Percentiles rank a stretch among this genome's conserved stretches.
Evolutionary conservation across 2,113 vertebrate genomes (phyloP).

Genomic region (Sphyrna mokarran): DNA sequence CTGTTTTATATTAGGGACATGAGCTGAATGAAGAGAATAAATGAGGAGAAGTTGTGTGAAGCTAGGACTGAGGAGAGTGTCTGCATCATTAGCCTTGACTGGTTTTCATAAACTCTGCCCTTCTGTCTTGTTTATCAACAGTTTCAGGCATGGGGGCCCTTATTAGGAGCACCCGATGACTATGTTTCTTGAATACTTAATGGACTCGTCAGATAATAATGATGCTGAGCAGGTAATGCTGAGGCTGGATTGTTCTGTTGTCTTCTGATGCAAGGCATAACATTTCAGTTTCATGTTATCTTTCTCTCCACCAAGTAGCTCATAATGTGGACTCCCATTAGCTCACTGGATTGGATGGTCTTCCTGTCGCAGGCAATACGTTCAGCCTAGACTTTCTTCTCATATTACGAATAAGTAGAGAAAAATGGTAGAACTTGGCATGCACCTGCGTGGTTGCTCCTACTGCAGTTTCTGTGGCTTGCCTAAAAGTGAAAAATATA

Average conservation of each 20-base stretch:
- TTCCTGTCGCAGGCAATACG: not conserved
- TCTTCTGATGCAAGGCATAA: not conserved
- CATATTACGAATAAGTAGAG: not conserved
- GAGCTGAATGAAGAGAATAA: constrained; percentile 26
- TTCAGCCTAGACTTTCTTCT: not conserved
- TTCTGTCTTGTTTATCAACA: constrained; percentile 19
- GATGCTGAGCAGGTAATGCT: not conserved
- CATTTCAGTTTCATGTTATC: not conserved
- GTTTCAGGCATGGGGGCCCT: not conserved
- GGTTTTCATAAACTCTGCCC: constrained; percentile 1
- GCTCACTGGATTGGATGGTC: not conserved
- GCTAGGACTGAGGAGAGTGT: not conserved
- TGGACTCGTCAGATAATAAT: not conserved
- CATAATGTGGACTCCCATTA: not conserved
- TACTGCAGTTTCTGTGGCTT: not conserved
- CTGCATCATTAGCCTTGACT: constrained; percentile 27
- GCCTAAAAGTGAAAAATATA: not conserved
- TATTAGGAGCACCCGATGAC: not conserved
- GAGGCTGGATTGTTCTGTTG: not conserved
- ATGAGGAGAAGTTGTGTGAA: not conserved
- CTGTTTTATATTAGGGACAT: constrained; percentile 18
- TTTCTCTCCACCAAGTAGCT: not conserved
- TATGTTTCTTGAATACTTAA: constrained; percentile 5
- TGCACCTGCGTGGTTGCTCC: not conserved
- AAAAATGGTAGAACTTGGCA: not conserved